Conservation (phyloP, 2,113 vertebrate genomes). For the Microcebus lehilahytsara region DNA sequence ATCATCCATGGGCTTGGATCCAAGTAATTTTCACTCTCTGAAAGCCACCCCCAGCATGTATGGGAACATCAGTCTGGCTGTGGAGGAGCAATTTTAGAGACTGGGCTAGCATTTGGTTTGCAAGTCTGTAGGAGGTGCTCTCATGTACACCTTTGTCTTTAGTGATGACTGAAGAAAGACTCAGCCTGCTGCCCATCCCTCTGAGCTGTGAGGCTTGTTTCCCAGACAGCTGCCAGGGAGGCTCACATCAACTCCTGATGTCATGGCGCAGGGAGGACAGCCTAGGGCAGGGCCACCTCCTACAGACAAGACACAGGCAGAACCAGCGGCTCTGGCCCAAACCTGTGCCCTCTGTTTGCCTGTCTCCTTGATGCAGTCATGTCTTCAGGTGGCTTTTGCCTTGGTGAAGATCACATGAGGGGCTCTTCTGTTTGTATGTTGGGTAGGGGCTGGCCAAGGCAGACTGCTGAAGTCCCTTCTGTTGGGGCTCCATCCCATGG, state of each 20-base stretch:
- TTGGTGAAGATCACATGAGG: not conserved
- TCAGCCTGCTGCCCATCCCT: not conserved
- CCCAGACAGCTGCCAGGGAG: not conserved
- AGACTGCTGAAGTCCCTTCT: not conserved
- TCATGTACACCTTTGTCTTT: not conserved
- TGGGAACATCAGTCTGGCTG: not conserved
- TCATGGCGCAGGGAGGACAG: not conserved
- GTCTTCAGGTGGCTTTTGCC: not conserved
- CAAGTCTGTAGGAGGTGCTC: not conserved
- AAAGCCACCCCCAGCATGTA: not conserved
- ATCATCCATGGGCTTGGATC: not conserved
- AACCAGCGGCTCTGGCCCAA: not conserved
- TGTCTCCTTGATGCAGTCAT: not conserved
- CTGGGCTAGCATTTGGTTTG: not conserved
- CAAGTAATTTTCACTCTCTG: not conserved
- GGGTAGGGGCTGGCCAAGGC: accelerated
- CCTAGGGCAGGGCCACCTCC: accelerated
- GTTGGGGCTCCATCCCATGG: not conserved
- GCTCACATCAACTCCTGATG: not conserved
- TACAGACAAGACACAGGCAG: not conserved
- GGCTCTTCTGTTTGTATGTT: not conserved
- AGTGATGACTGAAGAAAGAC: not conserved
- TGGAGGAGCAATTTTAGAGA: not conserved
- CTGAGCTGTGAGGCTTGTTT: not conserved
- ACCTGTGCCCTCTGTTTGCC: not conserved